Evolutionary conservation across 2,797 vertebrate species (phyloP), one percentile per base, ranked within the genome.

Genomic region (Cirrhinus molitorella): DNA sequence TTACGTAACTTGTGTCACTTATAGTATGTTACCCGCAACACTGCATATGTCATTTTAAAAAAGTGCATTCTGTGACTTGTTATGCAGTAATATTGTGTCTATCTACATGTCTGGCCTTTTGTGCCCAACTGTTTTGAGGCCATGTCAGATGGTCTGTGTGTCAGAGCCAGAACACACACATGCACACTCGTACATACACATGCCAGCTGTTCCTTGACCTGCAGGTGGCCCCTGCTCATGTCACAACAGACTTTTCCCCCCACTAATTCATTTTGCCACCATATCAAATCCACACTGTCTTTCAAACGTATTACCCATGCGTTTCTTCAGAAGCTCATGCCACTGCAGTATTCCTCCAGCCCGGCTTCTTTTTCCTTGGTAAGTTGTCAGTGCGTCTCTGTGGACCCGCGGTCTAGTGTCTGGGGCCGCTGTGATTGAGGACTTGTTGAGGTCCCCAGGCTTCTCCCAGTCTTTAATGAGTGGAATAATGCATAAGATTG

Each of bases 401-500:
- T 43, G 73, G 74, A 63, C 73, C 55, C 3, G 17, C 23, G 21
- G 63, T 61, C 81, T 77, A 7, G 73, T 71, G 82, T 78, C 28
- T 66, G 71, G 28, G 83, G 81, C 61, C 1, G 84, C 67, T 77
- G 85, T 92, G 91, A 92, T 88, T 84, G 91, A 93, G 88, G 88
- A 92, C 90, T 91, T 92, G 90, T 91, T 93, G 92, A 93, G 89
- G 87, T 89, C 87, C 86, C 85, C 86, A 84, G 95, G 94, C 94
- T 93, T 95, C 92, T 92, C 89, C 91, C 90, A 92, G 92, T 92
- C 94, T 94, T 94, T 97, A 96, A 97, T 96, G 96, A 97, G 94
- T 89, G 91, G 94, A 96, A 96, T 97, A 96, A 98, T 97, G 96
- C 95, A 97, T 96, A 95, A 95, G 95, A 92, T 95, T 96, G 96